Evolutionary conservation across 1,140 invertebrate species (phyloP).

Genomic region (Papilio glaucus): DNA sequence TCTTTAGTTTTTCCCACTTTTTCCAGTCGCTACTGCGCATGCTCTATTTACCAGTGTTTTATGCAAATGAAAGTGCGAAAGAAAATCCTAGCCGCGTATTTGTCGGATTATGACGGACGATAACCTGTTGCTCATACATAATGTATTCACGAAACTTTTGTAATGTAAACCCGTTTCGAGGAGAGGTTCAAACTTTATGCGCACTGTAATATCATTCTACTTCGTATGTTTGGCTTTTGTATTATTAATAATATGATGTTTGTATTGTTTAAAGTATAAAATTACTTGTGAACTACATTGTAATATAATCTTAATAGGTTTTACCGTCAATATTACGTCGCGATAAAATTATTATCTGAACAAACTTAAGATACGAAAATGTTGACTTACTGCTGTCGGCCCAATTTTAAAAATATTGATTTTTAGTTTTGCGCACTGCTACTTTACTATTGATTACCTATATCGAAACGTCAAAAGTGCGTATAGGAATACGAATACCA

Average conservation of each 20-base stretch:
- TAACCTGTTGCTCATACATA: constrained; percentile 79
- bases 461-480: constrained; percentile 10
- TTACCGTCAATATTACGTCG: not conserved
- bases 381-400: not conserved
- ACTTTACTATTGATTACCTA: constrained; percentile 14
- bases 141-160: constrained; percentile 67
- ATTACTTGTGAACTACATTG: not conserved
- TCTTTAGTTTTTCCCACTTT: constrained; percentile 61
- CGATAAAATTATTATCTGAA: not conserved
- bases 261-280: not conserved
- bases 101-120: constrained; percentile 74
- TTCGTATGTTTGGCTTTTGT: constrained; percentile 1
- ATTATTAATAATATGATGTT: constrained; percentile 3
- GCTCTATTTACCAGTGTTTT: constrained; percentile 58
- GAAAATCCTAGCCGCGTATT: constrained; percentile 76
- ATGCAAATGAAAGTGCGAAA: constrained; percentile 74
- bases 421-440: constrained; percentile 4
- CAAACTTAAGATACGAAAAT: constrained; percentile 11
- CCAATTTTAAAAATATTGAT: constrained; percentile 12
- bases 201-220: constrained; percentile 5
- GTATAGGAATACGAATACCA: no score
- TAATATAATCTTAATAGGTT: not conserved
- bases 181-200: constrained; percentile 25
- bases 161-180: constrained; percentile 39
- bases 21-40: constrained; percentile 64